Base-by-base conservation (phyloP, 2,113 vertebrate genomes). In the Fulica atra region DNA sequence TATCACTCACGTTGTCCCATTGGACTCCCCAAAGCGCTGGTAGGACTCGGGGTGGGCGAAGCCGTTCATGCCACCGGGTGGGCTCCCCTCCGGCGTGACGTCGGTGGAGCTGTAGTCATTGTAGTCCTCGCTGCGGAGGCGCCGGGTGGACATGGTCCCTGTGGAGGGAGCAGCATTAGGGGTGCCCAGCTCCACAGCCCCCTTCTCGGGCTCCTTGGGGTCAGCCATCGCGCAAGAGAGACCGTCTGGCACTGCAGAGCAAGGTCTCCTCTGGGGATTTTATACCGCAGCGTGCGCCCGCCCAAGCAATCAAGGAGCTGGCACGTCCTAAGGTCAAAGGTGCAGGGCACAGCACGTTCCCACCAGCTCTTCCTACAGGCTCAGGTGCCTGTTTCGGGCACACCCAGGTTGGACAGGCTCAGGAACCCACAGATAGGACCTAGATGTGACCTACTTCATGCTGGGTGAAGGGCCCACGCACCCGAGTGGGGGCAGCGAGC, bases 31-130 rank as follows among this genome's bases (percentile, higher is more conserved):
- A 0, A 98, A 98, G 31, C 98, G 97, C 89, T 98, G 98, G 88
- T 98, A 98, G 92, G 98, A 97, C 21, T 97, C 92, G 0, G 97
- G 81, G 50, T 89, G 89, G 3, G 94, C 69, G 0, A 97, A 97
- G 68, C 86, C 92, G 0, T 95, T 97, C 17, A 97, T 95, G 54
- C 95, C 97, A 0, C 88, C 96, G 0, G 97, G 96, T 0, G 98
- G 97, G 91, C 97, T 98, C 40, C 96, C 97, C 40, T 98, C 97
- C 0, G 98, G 98, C 0, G 98, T 97, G 35, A 84, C 97, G 0
- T 98, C 98, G 0, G 98, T 98, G 91, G 98, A 98, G 56, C 98
- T 98, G 95, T 98, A 98, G 97, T 98, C 98, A 0, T 97, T 98
- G 94, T 98, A 98, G 66, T 98, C 97, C 85, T 98, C 98, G 0